Percentiles rank a stretch among this genome's conserved stretches.
phyloP scores from a whole-genome alignment of 2,888 invertebrate species.

The Cheilosia impressa region DNA sequence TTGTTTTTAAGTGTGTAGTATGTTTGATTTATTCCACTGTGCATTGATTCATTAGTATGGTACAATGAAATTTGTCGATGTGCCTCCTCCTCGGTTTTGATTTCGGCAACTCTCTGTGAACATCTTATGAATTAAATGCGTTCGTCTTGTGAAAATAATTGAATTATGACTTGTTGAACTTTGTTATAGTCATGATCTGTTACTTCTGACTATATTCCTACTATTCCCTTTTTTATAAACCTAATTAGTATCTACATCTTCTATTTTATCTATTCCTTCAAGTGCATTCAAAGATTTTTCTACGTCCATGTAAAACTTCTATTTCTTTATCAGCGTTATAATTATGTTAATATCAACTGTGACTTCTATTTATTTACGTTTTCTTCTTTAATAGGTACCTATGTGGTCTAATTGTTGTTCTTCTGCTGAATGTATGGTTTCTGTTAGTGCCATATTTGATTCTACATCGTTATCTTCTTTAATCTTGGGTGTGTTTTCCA shows the following conservation, averaged over 20 bases:
- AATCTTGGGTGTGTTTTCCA: conserved; percentile 48
- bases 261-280: conserved; percentile 44
- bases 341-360: background rate
- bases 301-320: conserved; percentile 33
- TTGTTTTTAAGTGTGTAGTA: conserved; percentile 59
- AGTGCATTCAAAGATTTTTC: conserved; percentile 58
- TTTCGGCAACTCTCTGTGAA: conserved; percentile 44
- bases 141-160: conserved; percentile 48
- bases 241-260: conserved; percentile 50
- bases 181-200: conserved; percentile 56
- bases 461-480: conserved; percentile 46
- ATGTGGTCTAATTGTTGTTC: background rate
- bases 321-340: background rate
- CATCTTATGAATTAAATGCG: conserved; percentile 51
- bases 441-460: conserved; percentile 46
- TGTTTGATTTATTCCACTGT: conserved; percentile 62
- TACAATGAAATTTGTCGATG: conserved; percentile 60
- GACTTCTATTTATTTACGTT: background rate
- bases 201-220: conserved; percentile 52
- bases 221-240: conserved; percentile 43
- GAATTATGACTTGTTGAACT: conserved; percentile 59
- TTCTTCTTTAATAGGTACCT: background rate
- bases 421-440: background rate
- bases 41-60: conserved; percentile 61
- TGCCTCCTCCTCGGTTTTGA: conserved; percentile 62